Conservation (phyloP, 2,797 vertebrate genomes). For the Clarias fuscus region DNA sequence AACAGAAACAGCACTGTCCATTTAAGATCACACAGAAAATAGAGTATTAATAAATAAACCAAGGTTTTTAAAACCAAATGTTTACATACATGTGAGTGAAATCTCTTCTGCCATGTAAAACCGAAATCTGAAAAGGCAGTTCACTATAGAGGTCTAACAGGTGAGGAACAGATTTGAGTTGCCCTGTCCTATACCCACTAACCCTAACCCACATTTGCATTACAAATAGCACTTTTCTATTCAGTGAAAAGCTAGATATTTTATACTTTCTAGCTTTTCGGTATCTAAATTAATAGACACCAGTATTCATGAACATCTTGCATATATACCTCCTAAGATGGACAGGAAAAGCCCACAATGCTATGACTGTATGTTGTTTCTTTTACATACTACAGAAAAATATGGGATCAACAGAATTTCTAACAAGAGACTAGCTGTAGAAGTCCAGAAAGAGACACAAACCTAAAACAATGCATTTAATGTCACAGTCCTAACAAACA, state of each 20-base stretch:
- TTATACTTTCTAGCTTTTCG: conserved; percentile 17
- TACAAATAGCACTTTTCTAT: background rate
- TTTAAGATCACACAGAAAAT: background rate
- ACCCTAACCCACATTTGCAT: background rate
- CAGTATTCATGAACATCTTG: conserved; percentile 15
- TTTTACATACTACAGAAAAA: conserved; percentile 31
- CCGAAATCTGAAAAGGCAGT: background rate
- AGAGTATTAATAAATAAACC: background rate
- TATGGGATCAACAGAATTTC: background rate
- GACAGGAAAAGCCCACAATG: conserved; percentile 27
- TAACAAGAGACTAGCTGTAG: background rate
- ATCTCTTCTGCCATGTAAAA: background rate
- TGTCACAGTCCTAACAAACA: conserved; percentile 14
- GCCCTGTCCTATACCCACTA: background rate
- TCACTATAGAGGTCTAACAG: background rate
- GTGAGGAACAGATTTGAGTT: background rate
- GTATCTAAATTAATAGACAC: conserved; percentile 55
- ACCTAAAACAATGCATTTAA: background rate
- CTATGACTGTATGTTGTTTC: conserved; percentile 46
- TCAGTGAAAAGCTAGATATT: conserved; percentile 32
- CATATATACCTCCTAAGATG: conserved; percentile 14
- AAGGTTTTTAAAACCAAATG: background rate
- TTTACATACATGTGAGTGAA: background rate
- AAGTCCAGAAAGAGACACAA: background rate
- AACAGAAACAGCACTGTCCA: background rate